Conservation (phyloP, 1,140 invertebrate genomes). For the Sarcophaga peregrina region DNA sequence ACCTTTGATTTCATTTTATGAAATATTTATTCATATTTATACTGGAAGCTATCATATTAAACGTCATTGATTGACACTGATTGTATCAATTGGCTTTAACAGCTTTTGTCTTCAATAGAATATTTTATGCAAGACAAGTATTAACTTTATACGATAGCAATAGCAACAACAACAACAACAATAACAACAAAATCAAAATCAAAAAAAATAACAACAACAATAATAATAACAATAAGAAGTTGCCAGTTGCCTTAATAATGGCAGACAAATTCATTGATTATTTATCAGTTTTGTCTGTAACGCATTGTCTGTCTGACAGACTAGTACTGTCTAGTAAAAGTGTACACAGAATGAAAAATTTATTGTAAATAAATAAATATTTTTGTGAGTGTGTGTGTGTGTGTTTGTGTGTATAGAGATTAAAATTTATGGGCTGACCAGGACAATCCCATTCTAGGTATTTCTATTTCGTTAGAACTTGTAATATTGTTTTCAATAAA, state of each 20-base stretch:
- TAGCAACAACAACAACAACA: not conserved
- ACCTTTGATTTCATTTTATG: too few species aligned
- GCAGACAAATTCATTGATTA: not conserved
- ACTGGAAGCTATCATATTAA: not conserved
- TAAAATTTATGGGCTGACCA: too few species aligned
- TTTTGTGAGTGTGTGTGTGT: too few species aligned
- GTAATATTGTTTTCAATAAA: too few species aligned
- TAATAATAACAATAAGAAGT: too few species aligned
- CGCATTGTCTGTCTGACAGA: not conserved
- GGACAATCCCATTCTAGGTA: too few species aligned
- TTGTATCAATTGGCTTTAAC: slow-evolving; percentile 10
- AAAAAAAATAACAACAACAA: not conserved
- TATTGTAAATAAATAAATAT: too few species aligned
- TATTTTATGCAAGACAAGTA: not conserved
- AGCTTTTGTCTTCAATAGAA: not conserved
- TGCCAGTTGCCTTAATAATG: not conserved
- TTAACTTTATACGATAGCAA: not conserved
- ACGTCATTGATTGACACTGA: not conserved
- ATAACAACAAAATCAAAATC: not conserved
- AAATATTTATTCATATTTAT: not conserved
- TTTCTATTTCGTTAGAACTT: too few species aligned
- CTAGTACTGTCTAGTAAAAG: not conserved
- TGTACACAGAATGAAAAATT: not conserved
- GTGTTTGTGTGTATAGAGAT: too few species aligned
- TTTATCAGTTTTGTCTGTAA: not conserved